phyloP scores from a whole-genome alignment of 2,888 invertebrate species.

The Athetis lepigone region DNA sequence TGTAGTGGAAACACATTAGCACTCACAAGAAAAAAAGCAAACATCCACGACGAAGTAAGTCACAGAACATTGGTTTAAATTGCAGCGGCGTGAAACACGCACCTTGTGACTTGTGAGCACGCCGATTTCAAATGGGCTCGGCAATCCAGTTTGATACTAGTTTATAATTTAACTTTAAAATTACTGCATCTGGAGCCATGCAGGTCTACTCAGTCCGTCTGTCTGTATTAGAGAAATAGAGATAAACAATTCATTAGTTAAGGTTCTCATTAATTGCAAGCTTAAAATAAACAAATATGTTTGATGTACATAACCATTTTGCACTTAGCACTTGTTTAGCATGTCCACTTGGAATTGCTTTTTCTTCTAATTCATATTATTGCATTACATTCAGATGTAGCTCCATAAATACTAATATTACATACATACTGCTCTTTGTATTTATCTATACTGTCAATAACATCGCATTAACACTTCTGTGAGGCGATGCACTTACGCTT shows the following conservation, averaged over 20 bases:
- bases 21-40: slow-evolving; percentile 39
- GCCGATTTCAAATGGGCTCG: neutral
- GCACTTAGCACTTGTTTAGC: neutral
- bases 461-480: neutral
- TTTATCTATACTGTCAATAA: too few species aligned
- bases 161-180: neutral
- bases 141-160: neutral
- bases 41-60: slow-evolving; percentile 54
- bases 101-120: neutral
- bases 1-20: slow-evolving; percentile 50
- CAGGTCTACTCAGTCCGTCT: neutral
- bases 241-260: slow-evolving; percentile 1
- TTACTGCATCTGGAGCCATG: neutral
- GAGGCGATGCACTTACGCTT: too few species aligned
- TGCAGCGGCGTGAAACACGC: neutral
- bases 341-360: slow-evolving; percentile 31
- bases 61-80: slow-evolving; percentile 13
- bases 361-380: slow-evolving; percentile 34
- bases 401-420: slow-evolving; percentile 3
- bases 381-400: slow-evolving; percentile 24
- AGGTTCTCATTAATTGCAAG: too few species aligned
- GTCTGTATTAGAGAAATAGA: slow-evolving; percentile 5
- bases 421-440: too few species aligned
- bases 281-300: neutral
- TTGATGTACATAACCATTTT: neutral